These are phyloP conservation scores for Entomyzon cyanotis DNA, from an alignment of 2,113 vertebrate genomes.

Conservation along the genomic window DNA sequence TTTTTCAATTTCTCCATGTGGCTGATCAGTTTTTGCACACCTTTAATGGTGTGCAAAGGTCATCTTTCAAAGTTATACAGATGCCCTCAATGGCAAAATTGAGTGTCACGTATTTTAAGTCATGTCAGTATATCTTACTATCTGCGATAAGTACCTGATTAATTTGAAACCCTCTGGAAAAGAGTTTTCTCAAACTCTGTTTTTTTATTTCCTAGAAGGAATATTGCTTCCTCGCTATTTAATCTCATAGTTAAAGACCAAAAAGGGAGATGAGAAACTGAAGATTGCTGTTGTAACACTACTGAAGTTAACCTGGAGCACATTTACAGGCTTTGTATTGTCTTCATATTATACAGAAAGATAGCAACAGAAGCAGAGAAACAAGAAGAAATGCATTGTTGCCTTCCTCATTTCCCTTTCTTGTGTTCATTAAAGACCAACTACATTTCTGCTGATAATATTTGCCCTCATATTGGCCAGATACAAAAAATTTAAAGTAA, in stretches of 20 bases:
- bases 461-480: neutral
- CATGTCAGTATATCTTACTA: neutral
- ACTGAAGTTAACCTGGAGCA: neutral
- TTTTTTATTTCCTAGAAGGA: neutral
- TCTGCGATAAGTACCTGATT: neutral
- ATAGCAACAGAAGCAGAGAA: neutral
- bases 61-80: neutral
- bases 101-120: neutral
- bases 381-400: neutral
- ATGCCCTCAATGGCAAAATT: neutral
- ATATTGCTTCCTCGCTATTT: neutral
- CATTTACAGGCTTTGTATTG: neutral
- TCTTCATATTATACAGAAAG: neutral
- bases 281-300: neutral
- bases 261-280: neutral
- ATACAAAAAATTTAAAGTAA: neutral
- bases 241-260: neutral
- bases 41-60: neutral
- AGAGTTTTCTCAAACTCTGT: neutral
- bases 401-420: neutral
- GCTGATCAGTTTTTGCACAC: neutral
- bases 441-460: neutral
- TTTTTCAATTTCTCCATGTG: neutral
- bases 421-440: neutral
- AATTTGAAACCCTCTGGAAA: neutral